Percentiles rank a stretch among this genome's conserved stretches.
phyloP scores from a whole-genome alignment of 2,113 vertebrate species.

The Nibea coibor region DNA sequence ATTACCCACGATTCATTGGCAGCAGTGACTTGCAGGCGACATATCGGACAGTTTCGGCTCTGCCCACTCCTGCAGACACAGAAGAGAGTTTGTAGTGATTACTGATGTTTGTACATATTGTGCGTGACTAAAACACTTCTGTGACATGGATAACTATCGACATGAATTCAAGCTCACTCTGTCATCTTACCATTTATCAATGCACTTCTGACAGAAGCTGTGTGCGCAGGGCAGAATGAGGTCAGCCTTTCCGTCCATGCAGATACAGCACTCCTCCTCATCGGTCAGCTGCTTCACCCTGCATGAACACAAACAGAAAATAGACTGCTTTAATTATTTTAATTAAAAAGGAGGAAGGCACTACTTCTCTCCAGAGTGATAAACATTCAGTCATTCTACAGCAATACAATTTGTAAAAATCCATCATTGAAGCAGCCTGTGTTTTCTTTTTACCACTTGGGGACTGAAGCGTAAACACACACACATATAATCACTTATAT shows the following conservation, averaged over 20 bases:
- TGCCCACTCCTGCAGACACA: constrained; percentile 90
- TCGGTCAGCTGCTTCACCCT: constrained; percentile 97
- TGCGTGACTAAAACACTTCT: neutral
- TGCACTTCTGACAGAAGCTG: constrained; percentile 99
- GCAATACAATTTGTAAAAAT: neutral
- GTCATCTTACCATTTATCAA: constrained; percentile 93
- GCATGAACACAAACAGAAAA: constrained; percentile 36
- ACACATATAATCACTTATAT: neutral
- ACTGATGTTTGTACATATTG: neutral
- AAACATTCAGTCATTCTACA: neutral
- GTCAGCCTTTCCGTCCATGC: constrained; percentile 96
- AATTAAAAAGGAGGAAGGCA: no score
- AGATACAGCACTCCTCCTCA: constrained; percentile 98
- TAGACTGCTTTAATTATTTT: neutral
- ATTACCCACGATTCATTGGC: constrained; percentile 97
- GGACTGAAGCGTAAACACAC: neutral
- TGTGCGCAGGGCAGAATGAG: constrained; percentile 96
- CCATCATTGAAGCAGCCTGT: neutral
- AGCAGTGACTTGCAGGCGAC: constrained; percentile 93
- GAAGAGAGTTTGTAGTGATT: neutral
- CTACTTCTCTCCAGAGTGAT: neutral
- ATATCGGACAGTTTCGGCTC: constrained; percentile 95
- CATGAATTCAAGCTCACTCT: neutral
- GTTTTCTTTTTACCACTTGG: neutral
- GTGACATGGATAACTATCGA: neutral